A percentile compares a stretch with the other conserved stretches of the same genome.
Evolutionary conservation across 2,113 vertebrate genomes (phyloP).

Genomic region (Takifugu bimaculatus): DNA sequence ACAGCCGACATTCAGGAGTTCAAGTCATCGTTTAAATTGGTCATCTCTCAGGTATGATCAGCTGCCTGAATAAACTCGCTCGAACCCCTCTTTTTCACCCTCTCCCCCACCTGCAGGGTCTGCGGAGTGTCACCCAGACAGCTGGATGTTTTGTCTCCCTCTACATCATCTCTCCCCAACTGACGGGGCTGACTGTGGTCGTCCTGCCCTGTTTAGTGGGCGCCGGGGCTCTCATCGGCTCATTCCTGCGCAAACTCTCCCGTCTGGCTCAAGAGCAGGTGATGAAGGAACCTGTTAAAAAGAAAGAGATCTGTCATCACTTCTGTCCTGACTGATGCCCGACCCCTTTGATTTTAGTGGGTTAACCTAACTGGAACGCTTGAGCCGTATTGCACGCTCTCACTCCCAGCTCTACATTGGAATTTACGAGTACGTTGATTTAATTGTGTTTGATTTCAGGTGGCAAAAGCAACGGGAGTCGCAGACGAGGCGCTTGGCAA

Average conservation of each 20-base stretch:
- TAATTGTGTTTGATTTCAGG: constrained; percentile 60
- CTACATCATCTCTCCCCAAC: constrained; percentile 88
- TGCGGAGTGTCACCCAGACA: constrained; percentile 87
- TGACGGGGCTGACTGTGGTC: constrained; percentile 82
- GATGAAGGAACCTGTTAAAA: neutral
- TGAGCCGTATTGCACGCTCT: too few relatives aligned
- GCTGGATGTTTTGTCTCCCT: constrained; percentile 86
- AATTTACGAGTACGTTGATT: neutral
- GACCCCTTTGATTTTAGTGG: neutral
- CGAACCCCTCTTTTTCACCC: neutral
- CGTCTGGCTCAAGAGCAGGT: constrained; percentile 92
- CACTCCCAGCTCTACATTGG: too few relatives aligned
- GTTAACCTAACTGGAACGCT: too few relatives aligned
- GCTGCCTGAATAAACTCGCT: neutral
- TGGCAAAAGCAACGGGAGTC: constrained; percentile 86
- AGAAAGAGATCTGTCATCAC: neutral
- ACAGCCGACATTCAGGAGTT: constrained; percentile 93
- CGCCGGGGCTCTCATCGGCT: constrained; percentile 81
- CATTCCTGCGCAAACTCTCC: constrained; percentile 84
- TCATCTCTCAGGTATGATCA: constrained; percentile 84
- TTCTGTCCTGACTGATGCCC: neutral
- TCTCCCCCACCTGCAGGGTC: constrained; percentile 72
- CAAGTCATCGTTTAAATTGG: constrained; percentile 93
- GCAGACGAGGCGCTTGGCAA: constrained; percentile 91
- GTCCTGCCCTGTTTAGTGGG: constrained; percentile 83